phyloP scores from a whole-genome alignment of 2,797 vertebrate species.

The Peromyscus nudipes region DNA sequence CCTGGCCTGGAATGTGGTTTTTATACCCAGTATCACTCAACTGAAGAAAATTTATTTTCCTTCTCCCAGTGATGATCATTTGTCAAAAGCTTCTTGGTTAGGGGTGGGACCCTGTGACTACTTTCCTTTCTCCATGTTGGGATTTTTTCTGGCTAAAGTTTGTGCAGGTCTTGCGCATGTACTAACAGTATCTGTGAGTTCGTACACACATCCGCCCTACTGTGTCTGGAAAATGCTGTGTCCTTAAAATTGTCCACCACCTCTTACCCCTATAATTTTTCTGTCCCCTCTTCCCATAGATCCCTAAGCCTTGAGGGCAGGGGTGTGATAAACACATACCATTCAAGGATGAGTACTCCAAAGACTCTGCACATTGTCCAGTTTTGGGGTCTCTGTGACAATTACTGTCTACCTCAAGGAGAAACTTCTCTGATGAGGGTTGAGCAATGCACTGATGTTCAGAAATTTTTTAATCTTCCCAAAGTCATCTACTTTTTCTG shows the following conservation, averaged over 20 bases:
- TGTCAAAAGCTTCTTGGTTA: neutral
- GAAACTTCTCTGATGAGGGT: neutral
- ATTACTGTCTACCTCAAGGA: too few species aligned
- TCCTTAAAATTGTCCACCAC: neutral
- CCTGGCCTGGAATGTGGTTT: neutral
- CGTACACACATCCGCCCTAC: neutral
- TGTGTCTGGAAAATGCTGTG: neutral
- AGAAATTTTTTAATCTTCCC: neutral
- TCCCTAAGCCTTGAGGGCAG: neutral
- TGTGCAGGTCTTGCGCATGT: neutral
- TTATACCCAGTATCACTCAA: neutral
- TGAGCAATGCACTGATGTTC: neutral
- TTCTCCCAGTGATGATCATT: neutral
- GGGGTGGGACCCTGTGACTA: neutral
- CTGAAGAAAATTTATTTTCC: neutral
- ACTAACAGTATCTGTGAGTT: too few species aligned
- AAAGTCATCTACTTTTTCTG: neutral
- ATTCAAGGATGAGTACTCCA: neutral
- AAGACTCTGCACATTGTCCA: neutral
- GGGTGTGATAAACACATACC: neutral
- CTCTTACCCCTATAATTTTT: neutral
- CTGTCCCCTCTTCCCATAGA: neutral
- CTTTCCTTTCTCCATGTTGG: neutral
- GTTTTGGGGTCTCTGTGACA: too few species aligned
- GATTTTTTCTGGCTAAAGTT: neutral